Evolutionary conservation across 2,113 vertebrate genomes (phyloP), one percentile per base, ranked within the genome.

Genomic region (Semicossyphus pulcher): DNA sequence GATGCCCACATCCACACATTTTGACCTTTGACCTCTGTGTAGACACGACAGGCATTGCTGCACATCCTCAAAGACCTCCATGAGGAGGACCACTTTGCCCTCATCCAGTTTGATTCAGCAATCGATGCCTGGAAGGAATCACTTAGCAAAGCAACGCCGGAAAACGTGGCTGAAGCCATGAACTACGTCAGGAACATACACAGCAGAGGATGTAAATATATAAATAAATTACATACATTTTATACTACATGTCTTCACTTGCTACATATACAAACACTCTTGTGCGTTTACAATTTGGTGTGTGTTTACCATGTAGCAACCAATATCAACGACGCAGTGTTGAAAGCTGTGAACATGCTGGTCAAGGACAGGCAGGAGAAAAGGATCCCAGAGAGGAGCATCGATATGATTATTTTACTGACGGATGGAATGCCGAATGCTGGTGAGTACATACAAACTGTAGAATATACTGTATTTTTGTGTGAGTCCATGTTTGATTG

Each of bases 361-460:
- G 3, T 54, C 1, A 29, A 18, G 15, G 90, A 86, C 59, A 83
- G 65, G 18, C 15, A 32, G 14, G 23, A 65, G 0, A 76, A 86
- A 1, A 72, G 1, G 2, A 53, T 93, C 18, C 86, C 87, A 31
- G 88, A 92, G 15, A 91, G 74, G 48, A 93, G 92, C 23, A 14
- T 85, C 10, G 91, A 86, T 25, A 94, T 94, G 83, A 62, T 94
- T 54, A 90, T 95, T 53, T 73, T 95, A 61, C 77, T 95, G 80
- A 95, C 93, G 21, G 94, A 95, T 60, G 93, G 93, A 47, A 83
- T 84, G 61, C 91, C 94, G 36, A 87, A 58, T 23, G 0, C 0
- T 0, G 89, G 93, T 93, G 44, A 76, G 10, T 67, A 14, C 8
- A 15, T 2, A 14, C 0, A 44, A 9, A 23, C 7, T 59, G 28